A percentile compares a stretch with the other conserved stretches of the same genome.
phyloP scores from a whole-genome alignment of 1,140 invertebrate species.

The Diabrotica virgifera region DNA sequence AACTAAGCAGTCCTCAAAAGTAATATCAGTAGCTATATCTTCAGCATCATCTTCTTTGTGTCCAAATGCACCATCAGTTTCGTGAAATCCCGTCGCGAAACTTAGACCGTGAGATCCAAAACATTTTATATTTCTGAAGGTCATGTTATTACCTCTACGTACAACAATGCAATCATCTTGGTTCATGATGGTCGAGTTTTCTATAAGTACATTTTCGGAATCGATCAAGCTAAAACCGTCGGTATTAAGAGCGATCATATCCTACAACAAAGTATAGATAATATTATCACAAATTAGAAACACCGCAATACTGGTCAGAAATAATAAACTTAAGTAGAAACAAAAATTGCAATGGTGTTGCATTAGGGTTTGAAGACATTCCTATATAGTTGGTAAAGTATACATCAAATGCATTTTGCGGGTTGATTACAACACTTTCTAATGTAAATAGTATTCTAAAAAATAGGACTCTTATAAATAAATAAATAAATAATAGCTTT shows the following conservation, averaged over 20 bases:
- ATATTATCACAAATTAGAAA: not conserved
- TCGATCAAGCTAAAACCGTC: constrained; percentile 5
- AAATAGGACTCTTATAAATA: too few relatives aligned
- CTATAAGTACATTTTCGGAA: not conserved
- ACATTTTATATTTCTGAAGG: not conserved
- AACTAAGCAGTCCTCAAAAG: constrained; percentile 2
- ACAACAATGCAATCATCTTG: constrained; percentile 15
- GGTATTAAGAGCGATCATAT: not conserved
- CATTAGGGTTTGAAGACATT: too few relatives aligned
- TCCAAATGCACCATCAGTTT: not conserved
- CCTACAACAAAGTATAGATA: not conserved
- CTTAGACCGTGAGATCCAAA: constrained; percentile 9
- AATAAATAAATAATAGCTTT: too few relatives aligned
- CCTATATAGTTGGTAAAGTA: too few relatives aligned
- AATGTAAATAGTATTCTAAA: too few relatives aligned
- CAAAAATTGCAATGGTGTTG: too few relatives aligned
- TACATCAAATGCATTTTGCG: too few relatives aligned
- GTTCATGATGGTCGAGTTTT: not conserved
- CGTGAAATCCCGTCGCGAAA: not conserved
- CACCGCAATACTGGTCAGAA: too few relatives aligned
- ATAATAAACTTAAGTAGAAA: too few relatives aligned
- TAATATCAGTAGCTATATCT: constrained; percentile 1
- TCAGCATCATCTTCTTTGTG: not conserved
- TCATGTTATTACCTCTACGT: constrained; percentile 6
- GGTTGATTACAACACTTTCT: too few relatives aligned